A percentile compares a stretch with the other conserved stretches of the same genome.
Evolutionary conservation across 2,797 vertebrate species (phyloP).

Genomic region (Pteronotus mesoamericanus): DNA sequence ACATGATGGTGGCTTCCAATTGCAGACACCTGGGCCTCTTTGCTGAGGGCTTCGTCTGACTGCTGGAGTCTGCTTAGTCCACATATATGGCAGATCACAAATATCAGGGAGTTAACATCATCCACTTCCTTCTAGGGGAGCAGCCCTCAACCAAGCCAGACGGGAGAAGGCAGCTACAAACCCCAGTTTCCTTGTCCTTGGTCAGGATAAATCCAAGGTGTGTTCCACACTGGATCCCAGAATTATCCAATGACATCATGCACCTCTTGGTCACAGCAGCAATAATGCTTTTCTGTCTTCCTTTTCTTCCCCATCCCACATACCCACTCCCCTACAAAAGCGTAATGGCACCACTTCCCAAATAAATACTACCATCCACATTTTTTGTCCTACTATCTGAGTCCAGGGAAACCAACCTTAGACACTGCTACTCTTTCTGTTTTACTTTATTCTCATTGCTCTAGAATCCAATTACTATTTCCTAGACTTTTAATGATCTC

Average conservation of each 20-base stretch:
- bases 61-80: neutral
- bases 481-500: neutral
- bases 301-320: neutral
- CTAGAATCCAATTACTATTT: neutral
- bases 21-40: neutral
- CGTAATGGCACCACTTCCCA: neutral
- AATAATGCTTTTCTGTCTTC: neutral
- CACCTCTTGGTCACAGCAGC: neutral
- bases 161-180: neutral
- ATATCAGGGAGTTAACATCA: neutral
- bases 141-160: neutral
- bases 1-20: neutral
- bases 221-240: neutral
- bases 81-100: neutral
- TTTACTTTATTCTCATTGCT: neutral
- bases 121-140: neutral
- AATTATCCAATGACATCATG: neutral
- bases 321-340: neutral
- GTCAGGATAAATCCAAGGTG: neutral
- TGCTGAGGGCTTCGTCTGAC: neutral
- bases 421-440: neutral
- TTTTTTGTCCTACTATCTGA: neutral
- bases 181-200: neutral
- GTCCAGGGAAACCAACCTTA: neutral
- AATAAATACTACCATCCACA: neutral